These are phyloP conservation scores for Leptarthrus brevirostris DNA, from an alignment of 2,888 invertebrate genomes.

Conservation along the genomic window DNA sequence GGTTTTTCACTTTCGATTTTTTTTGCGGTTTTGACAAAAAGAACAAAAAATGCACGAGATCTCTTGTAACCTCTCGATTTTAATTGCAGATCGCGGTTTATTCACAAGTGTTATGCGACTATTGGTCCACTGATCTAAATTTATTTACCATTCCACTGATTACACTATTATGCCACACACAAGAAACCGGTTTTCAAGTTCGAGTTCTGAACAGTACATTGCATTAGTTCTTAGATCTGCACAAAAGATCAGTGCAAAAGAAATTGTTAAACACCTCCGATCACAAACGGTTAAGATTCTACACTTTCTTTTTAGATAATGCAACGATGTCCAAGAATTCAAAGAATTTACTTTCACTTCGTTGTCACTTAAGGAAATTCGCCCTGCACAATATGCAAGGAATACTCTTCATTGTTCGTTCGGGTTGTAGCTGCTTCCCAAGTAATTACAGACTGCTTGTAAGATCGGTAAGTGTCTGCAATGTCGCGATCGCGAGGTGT, in stretches of 20 bases:
- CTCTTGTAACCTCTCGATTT: neutral
- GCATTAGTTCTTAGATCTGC: no score
- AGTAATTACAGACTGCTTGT: neutral
- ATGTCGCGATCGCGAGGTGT: neutral
- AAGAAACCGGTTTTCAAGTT: slow-evolving; percentile 41
- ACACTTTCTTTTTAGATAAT: no score
- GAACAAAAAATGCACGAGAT: no score
- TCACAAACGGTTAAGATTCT: neutral
- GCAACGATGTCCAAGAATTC: neutral
- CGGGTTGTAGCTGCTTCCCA: no score
- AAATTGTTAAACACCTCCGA: no score
- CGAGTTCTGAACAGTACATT: neutral
- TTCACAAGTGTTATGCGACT: slow-evolving; percentile 1
- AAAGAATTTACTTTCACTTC: slow-evolving; percentile 14
- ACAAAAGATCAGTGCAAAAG: no score
- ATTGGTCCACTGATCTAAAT: slow-evolving; percentile 34
- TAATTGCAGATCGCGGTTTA: neutral
- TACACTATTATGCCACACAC: slow-evolving; percentile 18
- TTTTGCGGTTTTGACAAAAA: neutral
- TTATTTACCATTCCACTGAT: slow-evolving; percentile 26
- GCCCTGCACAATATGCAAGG: neutral
- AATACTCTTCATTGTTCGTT: slow-evolving; percentile 7
- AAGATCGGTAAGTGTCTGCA: neutral
- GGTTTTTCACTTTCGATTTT: slow-evolving; percentile 29
- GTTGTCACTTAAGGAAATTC: neutral